These are phyloP conservation scores for Semaprochilodus insignis DNA, from an alignment of 2,797 vertebrate species.

Conservation along the genomic window DNA sequence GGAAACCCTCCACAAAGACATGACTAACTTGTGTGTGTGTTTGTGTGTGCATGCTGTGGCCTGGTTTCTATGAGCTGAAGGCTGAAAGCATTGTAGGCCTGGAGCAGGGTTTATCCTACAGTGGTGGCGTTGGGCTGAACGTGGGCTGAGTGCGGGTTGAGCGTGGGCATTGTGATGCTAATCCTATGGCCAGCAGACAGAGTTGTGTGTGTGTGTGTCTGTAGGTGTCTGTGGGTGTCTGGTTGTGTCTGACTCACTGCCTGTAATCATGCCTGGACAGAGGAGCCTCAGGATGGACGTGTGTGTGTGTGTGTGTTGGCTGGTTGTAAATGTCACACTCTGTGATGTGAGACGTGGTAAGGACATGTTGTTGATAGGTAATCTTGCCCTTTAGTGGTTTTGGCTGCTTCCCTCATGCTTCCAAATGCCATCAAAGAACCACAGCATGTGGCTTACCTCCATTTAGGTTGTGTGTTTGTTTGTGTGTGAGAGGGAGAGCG, in stretches of 20 bases:
- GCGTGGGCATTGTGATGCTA: conserved; percentile 18
- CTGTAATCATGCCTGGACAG: conserved; percentile 24
- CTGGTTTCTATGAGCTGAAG: conserved; percentile 13
- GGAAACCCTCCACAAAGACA: too few relatives aligned
- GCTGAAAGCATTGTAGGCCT: not conserved
- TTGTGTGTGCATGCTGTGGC: conserved; percentile 15
- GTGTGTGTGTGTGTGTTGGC: conserved; percentile 15
- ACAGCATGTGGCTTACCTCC: conserved; percentile 1
- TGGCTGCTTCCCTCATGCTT: conserved; percentile 22
- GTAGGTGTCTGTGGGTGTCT: conserved; percentile 8
- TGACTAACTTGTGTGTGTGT: not conserved
- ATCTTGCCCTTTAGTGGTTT: conserved; percentile 33
- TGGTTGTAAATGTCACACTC: conserved; percentile 16
- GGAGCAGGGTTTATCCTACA: not conserved
- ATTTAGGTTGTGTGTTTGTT: not conserved
- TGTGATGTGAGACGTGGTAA: conserved; percentile 8
- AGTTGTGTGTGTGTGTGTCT: not conserved
- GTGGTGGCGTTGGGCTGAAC: not conserved
- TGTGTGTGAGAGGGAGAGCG: not conserved
- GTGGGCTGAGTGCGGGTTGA: not conserved
- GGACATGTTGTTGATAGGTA: conserved; percentile 10
- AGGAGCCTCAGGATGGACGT: conserved; percentile 14
- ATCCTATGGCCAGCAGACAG: conserved; percentile 9
- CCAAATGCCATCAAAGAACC: conserved; percentile 33
- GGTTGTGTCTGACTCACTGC: conserved; percentile 14